These are phyloP conservation scores for Clarias macrocephalus DNA, from an alignment of 2,113 vertebrate genomes.

Conservation along the genomic window DNA sequence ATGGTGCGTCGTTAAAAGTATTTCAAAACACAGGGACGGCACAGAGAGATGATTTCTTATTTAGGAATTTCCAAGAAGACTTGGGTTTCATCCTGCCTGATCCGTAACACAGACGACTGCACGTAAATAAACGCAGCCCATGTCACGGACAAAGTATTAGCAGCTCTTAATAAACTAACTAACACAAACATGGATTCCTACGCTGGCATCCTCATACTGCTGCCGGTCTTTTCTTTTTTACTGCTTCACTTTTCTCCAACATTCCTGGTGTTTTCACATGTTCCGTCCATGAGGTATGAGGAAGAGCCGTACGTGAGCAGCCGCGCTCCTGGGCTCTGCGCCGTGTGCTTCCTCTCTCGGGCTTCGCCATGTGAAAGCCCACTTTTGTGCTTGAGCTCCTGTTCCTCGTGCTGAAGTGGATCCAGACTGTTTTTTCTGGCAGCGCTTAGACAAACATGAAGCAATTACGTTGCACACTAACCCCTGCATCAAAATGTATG, in stretches of 20 bases:
- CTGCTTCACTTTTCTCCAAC: conserved; percentile 49
- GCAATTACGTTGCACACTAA: conserved; percentile 54
- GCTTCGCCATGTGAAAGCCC: conserved; percentile 44
- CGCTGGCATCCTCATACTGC: not conserved
- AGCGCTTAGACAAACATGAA: conserved; percentile 54
- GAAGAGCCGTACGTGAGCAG: conserved; percentile 53
- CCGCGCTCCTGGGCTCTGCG: conserved; percentile 48
- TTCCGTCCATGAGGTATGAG: conserved; percentile 47
- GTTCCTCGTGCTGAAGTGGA: conserved; percentile 47
- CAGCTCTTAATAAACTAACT: too few species aligned
- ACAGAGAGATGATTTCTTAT: too few species aligned
- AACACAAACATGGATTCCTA: too few species aligned
- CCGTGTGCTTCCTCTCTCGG: conserved; percentile 43
- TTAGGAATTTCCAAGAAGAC: too few species aligned
- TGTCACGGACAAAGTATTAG: not conserved
- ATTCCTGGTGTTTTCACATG: conserved; percentile 61
- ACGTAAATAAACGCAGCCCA: not conserved
- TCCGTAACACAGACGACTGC: not conserved
- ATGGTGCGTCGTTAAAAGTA: not conserved
- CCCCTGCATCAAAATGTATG: conserved; percentile 57
- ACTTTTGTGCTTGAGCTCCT: conserved; percentile 46
- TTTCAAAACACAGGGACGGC: not conserved
- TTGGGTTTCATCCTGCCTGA: too few species aligned
- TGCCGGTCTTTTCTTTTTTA: not conserved
- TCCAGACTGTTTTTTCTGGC: conserved; percentile 63